Conservation (phyloP, 1,140 invertebrate genomes). For the Lasaia peninsularis region DNA sequence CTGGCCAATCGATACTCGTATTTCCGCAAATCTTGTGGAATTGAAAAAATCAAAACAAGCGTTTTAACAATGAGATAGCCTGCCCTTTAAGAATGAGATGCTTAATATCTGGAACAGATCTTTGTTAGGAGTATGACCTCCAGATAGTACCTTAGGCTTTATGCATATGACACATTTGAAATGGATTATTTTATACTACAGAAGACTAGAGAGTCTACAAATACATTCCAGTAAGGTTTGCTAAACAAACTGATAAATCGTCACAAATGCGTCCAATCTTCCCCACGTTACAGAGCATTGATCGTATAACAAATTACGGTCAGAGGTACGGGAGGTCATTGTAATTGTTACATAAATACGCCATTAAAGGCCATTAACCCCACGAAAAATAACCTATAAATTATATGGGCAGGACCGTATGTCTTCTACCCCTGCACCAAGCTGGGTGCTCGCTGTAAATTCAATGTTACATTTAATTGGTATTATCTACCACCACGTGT, state of each 20-base stretch:
- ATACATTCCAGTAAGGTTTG: neutral
- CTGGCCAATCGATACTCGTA: too few species aligned
- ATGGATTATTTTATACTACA: too few species aligned
- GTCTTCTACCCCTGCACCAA: slow-evolving; percentile 20
- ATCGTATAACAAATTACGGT: slow-evolving; percentile 30
- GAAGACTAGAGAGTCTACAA: too few species aligned
- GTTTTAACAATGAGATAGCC: too few species aligned
- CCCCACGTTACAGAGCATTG: slow-evolving; percentile 21
- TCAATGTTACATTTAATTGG: neutral
- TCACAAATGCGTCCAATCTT: neutral
- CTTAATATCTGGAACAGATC: too few species aligned
- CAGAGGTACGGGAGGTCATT: slow-evolving; percentile 26
- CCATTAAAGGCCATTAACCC: slow-evolving; percentile 34
- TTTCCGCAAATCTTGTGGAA: too few species aligned
- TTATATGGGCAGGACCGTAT: slow-evolving; percentile 24
- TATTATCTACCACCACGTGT: neutral
- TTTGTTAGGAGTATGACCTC: too few species aligned
- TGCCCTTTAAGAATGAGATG: too few species aligned
- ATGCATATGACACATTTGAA: too few species aligned
- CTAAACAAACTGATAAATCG: slow-evolving; percentile 11
- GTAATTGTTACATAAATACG: slow-evolving; percentile 35
- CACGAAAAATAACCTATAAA: slow-evolving; percentile 34
- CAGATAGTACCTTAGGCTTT: too few species aligned
- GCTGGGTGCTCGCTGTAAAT: neutral
- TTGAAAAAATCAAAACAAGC: too few species aligned